A percentile compares a stretch with the other conserved stretches of the same genome.
Conservation (phyloP, 1,140 invertebrate species). For the Stegodyphus mimosarum region DNA sequence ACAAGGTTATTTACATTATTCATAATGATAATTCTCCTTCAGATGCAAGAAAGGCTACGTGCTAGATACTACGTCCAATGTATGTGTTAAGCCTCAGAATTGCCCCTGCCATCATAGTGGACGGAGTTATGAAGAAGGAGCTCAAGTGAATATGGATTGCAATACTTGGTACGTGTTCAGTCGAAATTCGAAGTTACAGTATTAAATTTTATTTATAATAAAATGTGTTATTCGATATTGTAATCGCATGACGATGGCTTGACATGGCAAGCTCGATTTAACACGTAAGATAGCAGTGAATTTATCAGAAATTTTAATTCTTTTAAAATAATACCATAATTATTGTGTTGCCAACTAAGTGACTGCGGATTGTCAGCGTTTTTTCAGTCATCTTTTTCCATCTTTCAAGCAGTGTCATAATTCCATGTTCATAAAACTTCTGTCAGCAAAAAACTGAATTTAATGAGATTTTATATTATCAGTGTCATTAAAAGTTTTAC, state of each 20-base stretch:
- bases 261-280: too few relatives aligned
- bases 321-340: not conserved
- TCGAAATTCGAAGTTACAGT: too few relatives aligned
- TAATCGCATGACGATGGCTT: too few relatives aligned
- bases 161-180: constrained; percentile 81
- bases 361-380: not conserved
- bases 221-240: too few relatives aligned
- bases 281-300: too few relatives aligned
- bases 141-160: constrained; percentile 81
- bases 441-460: not conserved
- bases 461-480: not conserved
- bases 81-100: constrained; percentile 76
- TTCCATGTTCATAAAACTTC: not conserved
- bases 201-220: too few relatives aligned
- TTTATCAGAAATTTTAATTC: too few relatives aligned
- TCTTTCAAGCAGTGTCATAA: not conserved
- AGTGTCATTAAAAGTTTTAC: not conserved
- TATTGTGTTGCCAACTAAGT: not conserved
- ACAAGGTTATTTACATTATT: too few relatives aligned
- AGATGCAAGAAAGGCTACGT: constrained; percentile 80
- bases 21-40: not conserved
- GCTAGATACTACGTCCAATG: constrained; percentile 75
- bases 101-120: constrained; percentile 92
- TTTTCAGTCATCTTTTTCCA: not conserved
- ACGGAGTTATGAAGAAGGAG: constrained; percentile 81